Evolutionary conservation across 2,113 vertebrate species (phyloP).

Genomic region (Hipposideros armiger): DNA sequence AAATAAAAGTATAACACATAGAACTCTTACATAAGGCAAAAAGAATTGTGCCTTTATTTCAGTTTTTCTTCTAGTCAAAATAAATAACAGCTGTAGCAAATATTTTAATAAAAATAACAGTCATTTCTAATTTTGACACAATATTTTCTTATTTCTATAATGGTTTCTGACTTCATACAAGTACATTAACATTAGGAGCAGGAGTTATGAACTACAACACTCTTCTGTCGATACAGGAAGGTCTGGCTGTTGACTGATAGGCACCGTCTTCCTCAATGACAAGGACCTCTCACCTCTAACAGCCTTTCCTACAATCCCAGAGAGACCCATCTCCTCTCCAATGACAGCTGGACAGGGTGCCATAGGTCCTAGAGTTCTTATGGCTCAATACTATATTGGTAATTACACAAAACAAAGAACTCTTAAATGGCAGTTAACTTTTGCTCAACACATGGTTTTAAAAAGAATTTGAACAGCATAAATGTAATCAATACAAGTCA

Average conservation of each 20-base stretch:
- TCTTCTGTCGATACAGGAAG: not conserved
- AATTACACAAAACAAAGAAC: not conserved
- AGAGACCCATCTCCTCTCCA: not conserved
- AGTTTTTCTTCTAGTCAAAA: constrained; percentile 1
- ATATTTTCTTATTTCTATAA: not conserved
- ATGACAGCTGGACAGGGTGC: not conserved
- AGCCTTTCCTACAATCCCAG: not conserved
- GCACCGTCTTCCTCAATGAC: constrained; percentile 54
- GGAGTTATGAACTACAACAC: constrained; percentile 41
- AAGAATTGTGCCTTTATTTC: not conserved
- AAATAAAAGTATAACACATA: not conserved
- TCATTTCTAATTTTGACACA: not conserved
- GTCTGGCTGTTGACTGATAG: constrained; percentile 23
- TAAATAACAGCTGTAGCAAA: not conserved
- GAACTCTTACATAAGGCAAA: not conserved
- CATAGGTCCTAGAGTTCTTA: too few species aligned
- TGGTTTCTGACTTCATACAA: constrained; percentile 28
- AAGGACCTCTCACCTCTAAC: constrained; percentile 67
- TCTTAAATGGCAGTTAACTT: not conserved
- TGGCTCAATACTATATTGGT: not conserved
- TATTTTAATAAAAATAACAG: not conserved
- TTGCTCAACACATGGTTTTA: not conserved
- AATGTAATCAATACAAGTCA: not conserved
- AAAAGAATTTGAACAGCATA: not conserved
- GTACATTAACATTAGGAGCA: constrained; percentile 64